phyloP scores from a whole-genome alignment of 2,113 vertebrate genomes.

The Pseudois nayaur region DNA sequence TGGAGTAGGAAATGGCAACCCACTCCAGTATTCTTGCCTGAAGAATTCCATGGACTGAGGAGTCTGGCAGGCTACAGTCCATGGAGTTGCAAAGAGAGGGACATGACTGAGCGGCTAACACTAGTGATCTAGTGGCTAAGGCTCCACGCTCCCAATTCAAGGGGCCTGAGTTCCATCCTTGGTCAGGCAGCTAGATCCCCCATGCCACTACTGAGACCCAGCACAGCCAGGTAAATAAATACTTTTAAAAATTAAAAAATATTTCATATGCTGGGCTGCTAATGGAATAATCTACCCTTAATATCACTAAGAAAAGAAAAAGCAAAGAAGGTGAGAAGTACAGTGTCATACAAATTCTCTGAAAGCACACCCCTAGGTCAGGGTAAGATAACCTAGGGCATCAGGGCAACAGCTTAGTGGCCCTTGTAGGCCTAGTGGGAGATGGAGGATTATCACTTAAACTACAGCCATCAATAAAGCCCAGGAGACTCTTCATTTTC shows the following conservation, averaged over 20 bases:
- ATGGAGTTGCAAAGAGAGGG: neutral
- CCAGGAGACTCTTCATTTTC: neutral
- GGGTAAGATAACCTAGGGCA: neutral
- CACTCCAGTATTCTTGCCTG: neutral
- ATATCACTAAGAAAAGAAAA: constrained; percentile 14
- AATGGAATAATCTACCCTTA: neutral
- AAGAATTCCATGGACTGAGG: neutral
- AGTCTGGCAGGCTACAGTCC: neutral
- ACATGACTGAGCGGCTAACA: neutral
- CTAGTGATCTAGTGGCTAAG: neutral
- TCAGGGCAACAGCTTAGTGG: neutral
- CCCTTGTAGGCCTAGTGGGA: neutral
- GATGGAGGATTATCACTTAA: neutral
- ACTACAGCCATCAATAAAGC: neutral
- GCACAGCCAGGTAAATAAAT: neutral
- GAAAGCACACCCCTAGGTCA: neutral
- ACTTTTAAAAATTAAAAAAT: neutral
- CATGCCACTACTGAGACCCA: neutral
- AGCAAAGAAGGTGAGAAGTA: neutral
- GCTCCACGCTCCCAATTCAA: neutral
- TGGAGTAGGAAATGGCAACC: neutral
- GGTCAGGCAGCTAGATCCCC: neutral
- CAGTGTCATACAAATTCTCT: neutral
- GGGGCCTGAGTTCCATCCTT: neutral
- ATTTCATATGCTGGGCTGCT: neutral